Conservation (phyloP, 2,797 vertebrate species). For the Sebastes iracundus region DNA sequence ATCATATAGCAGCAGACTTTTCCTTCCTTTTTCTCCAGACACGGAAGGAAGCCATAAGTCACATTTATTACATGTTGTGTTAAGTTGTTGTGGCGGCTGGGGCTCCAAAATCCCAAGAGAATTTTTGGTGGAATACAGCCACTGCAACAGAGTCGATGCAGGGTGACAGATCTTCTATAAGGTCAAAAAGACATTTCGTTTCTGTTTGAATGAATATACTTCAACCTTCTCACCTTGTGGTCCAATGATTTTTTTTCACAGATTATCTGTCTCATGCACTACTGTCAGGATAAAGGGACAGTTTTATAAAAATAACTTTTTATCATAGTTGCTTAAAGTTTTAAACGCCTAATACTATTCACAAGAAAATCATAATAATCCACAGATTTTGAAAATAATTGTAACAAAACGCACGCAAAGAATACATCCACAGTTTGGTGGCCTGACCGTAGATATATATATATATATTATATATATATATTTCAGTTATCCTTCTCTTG, state of each 20-base stretch:
- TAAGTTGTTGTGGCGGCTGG: slow-evolving; percentile 13
- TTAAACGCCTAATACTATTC: no score
- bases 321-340: no score
- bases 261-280: no score
- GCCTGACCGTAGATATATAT: background rate
- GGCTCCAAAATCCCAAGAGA: background rate
- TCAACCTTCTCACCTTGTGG: background rate
- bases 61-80: slow-evolving; percentile 40
- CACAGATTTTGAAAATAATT: no score
- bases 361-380: no score
- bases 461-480: background rate
- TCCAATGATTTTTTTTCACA: no score
- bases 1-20: background rate
- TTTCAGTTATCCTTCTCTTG: background rate
- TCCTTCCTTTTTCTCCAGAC: slow-evolving; percentile 9
- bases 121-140: background rate
- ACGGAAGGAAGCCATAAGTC: slow-evolving; percentile 39
- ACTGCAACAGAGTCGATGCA: background rate
- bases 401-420: background rate
- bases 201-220: background rate
- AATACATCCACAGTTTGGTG: background rate
- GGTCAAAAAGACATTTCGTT: background rate
- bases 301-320: no score
- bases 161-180: background rate
- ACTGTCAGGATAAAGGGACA: no score